A percentile compares a stretch with the other conserved stretches of the same genome.
Conservation (phyloP, 2,888 invertebrate species). For the Ellobium chinense region DNA sequence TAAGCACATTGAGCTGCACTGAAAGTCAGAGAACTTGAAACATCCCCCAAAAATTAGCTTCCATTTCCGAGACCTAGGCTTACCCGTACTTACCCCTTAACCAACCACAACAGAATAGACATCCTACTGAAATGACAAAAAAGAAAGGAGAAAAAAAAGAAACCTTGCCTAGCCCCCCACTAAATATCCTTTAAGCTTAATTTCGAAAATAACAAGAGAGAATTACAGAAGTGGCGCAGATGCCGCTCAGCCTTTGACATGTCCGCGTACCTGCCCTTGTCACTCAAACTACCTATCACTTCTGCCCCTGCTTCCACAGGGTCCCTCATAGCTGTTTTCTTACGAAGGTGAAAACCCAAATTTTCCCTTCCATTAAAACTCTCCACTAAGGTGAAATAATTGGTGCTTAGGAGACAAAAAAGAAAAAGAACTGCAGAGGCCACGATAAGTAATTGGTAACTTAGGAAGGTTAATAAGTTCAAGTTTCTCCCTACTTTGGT, state of each 20-base stretch:
- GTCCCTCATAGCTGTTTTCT: neutral
- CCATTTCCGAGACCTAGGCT: too few relatives aligned
- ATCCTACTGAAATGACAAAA: too few relatives aligned
- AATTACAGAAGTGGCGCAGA: neutral
- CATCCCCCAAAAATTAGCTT: too few relatives aligned
- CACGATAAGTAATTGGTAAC: neutral
- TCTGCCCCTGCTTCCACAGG: neutral
- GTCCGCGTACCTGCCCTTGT: slow-evolving; percentile 13
- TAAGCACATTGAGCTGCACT: too few relatives aligned
- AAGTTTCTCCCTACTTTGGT: neutral
- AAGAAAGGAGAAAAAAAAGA: too few relatives aligned
- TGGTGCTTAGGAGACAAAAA: neutral
- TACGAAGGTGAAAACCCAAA: neutral
- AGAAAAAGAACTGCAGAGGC: neutral
- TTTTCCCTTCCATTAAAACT: slow-evolving; percentile 8
- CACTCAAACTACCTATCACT: slow-evolving; percentile 9
- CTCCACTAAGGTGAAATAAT: slow-evolving; percentile 14
- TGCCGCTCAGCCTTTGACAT: slow-evolving; percentile 5
- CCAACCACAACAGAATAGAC: too few relatives aligned
- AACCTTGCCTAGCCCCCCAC: too few relatives aligned
- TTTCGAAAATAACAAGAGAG: slow-evolving; percentile 33
- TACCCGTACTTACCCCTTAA: too few relatives aligned
- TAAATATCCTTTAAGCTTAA: slow-evolving; percentile 19
- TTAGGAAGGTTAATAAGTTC: neutral
- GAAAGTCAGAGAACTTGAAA: too few relatives aligned